Base-by-base conservation (phyloP, 2,797 vertebrate genomes). In the Xenops minutus region DNA sequence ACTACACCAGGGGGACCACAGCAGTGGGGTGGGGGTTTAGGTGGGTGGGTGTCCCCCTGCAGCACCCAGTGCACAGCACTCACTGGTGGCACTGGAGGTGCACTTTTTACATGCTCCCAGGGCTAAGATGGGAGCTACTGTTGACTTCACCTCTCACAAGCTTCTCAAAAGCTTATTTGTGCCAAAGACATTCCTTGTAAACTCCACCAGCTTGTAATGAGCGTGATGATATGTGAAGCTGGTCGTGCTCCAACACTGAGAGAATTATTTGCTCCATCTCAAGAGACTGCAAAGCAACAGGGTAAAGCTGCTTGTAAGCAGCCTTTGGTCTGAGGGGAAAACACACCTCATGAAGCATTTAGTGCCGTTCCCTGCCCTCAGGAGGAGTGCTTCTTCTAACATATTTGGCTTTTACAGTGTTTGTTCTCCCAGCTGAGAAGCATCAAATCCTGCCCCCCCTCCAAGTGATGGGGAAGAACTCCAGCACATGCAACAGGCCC, bases 151-250 rank as follows among this genome's bases (percentile, higher is more conserved):
- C 58, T 84, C 75, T 92, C 85, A 74, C 19, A 32, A 83, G 72
- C 78, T 90, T 79, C 84, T 67, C 13, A 30, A 75, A 88, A 84
- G 55, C 52, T 73, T 73, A n/a, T 88, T 71, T 92, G 56, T 80
- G 80, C 89, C 83, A 90, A 91, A 94, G 67, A 52, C 64, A 84
- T 76, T 89, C 89, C 74, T 79, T 41, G 59, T 67, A 54, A 90
- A 85, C 88, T 77, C 67, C 69, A 89, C 29, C 63, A 89, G 63
- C 56, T 54, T 67, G 58, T 67, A 90, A 90, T 2, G 12, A 91
- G 80, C 0, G 0, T 5, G 49, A 58, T 21, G 37, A 94, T 79
- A 63, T 1, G 43, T 1, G 27, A 67, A 76, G 67, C 54, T 74
- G 92, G 75, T 87, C 3, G 0, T 59, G 88, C 61, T 94, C 85